A percentile compares a stretch with the other conserved stretches of the same genome.
Conservation (phyloP, 2,797 vertebrate genomes). For the Corythornis leucogaster region DNA sequence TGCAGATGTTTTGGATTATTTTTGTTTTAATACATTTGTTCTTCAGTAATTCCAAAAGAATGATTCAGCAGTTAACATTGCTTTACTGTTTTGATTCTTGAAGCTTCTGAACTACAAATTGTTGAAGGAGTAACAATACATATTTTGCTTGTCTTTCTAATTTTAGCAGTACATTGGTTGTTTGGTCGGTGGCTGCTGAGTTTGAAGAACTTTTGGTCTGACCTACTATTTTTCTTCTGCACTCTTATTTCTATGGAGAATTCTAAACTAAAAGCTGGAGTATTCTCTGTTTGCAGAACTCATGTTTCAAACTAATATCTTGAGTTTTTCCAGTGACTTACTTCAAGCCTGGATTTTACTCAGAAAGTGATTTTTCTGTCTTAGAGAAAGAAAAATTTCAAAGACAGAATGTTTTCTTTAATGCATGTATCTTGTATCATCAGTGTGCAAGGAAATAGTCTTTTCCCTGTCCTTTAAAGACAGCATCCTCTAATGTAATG, state of each 20-base stretch:
- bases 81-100: not conserved
- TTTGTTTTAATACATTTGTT: conserved; percentile 7
- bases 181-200: not conserved
- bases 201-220: not conserved
- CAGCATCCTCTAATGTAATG: not conserved
- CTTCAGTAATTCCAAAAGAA: not conserved
- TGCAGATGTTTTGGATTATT: not conserved
- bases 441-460: not conserved
- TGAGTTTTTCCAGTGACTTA: not conserved
- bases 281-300: not conserved
- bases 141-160: not conserved
- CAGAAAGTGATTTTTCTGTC: not conserved
- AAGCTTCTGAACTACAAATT: not conserved
- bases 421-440: not conserved
- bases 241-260: not conserved
- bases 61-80: not conserved
- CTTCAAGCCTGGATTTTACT: not conserved
- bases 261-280: not conserved
- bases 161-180: not conserved
- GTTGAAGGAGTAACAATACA: not conserved
- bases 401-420: not conserved
- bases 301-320: not conserved
- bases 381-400: not conserved
- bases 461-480: not conserved
- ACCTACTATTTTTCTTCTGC: not conserved